These are phyloP conservation scores for Drosophila malerkotliana DNA, from an alignment of 1,140 invertebrate genomes.

Conservation along the genomic window DNA sequence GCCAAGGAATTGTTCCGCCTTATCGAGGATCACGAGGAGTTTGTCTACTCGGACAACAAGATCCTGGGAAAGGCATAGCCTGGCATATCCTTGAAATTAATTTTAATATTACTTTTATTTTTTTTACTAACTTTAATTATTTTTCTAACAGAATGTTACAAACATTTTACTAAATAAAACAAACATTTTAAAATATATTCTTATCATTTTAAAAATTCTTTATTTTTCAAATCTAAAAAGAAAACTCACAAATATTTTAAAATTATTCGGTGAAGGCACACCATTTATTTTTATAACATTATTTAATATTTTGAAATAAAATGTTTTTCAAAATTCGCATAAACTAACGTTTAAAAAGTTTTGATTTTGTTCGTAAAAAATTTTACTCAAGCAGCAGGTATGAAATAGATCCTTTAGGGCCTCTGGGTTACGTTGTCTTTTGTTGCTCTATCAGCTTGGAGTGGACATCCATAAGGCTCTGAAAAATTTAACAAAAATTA, in stretches of 20 bases:
- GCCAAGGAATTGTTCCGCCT: constrained; percentile 67
- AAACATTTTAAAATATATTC: neutral
- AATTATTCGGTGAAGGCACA: neutral
- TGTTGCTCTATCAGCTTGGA: constrained; percentile 73
- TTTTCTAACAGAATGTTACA: neutral
- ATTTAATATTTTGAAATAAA: neutral
- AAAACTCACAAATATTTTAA: neutral
- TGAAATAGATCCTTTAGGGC: neutral
- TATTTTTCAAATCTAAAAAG: neutral
- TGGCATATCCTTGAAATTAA: constrained; percentile 7
- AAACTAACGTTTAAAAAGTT: neutral
- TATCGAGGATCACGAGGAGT: constrained; percentile 62
- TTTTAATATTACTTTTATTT: neutral
- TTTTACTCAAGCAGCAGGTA: neutral
- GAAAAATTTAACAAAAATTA: constrained; percentile 22
- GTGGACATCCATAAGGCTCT: constrained; percentile 79
- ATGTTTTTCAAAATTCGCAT: neutral
- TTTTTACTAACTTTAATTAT: neutral
- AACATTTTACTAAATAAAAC: constrained; percentile 8
- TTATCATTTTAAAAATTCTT: no score
- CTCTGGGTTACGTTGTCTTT: constrained; percentile 26
- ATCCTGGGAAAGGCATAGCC: constrained; percentile 21
- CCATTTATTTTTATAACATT: neutral
- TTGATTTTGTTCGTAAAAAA: neutral
- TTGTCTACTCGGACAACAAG: constrained; percentile 53